Evolutionary conservation across 2,113 vertebrate genomes (phyloP).

Genomic region (Phocoena sinus): DNA sequence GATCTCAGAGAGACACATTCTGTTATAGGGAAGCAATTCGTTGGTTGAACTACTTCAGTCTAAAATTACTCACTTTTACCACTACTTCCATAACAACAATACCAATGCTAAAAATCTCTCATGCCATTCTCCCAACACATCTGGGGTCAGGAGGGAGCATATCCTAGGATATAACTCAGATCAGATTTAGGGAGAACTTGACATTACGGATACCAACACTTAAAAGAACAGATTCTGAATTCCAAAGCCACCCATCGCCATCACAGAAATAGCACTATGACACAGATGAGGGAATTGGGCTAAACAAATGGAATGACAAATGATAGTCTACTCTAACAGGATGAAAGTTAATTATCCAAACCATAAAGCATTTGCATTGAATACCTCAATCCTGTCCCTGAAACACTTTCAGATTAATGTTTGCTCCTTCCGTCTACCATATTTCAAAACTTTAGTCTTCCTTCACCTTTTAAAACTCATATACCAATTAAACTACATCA

Average conservation of each 20-base stretch:
- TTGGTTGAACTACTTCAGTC: constrained; percentile 13
- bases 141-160: not conserved
- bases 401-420: constrained; percentile 44
- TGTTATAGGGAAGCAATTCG: constrained; percentile 35
- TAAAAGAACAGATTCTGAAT: constrained; percentile 53
- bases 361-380: constrained; percentile 26
- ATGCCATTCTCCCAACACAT: not conserved
- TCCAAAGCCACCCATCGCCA: constrained; percentile 33
- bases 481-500: constrained; percentile 20
- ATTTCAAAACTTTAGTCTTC: constrained; percentile 34
- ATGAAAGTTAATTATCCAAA: constrained; percentile 61
- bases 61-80: not conserved
- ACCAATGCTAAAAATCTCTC: not conserved
- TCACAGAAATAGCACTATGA: constrained; percentile 55
- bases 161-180: not conserved
- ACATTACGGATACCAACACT: not conserved
- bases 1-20: not conserved
- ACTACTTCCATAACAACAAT: constrained; percentile 24
- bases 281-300: constrained; percentile 46
- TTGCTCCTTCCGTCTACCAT: not conserved
- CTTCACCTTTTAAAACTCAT: constrained; percentile 31
- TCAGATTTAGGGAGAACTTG: not conserved
- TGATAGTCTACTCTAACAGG: constrained; percentile 36
- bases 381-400: constrained; percentile 34
- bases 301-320: constrained; percentile 69